Evolutionary conservation across 2,113 vertebrate species (phyloP).

Genomic region (Dromiciops gliroides): DNA sequence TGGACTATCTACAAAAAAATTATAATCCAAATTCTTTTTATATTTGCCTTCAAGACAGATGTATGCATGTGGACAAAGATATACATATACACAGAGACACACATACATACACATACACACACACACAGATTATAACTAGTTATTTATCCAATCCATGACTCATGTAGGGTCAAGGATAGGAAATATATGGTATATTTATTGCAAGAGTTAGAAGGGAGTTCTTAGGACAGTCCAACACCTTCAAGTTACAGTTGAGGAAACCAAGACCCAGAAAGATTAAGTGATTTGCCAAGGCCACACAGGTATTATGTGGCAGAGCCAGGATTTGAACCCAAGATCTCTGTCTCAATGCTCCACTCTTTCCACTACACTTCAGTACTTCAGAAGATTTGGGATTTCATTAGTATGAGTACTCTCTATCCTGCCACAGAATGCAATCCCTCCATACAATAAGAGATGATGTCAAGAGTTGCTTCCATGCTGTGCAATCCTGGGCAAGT

Average conservation of each 20-base stretch:
- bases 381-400: background rate
- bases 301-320: background rate
- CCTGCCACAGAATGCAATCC: background rate
- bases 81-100: background rate
- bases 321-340: background rate
- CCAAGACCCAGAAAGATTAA: background rate
- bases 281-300: background rate
- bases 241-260: background rate
- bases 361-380: background rate
- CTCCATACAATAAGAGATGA: background rate
- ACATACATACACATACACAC: too few species aligned
- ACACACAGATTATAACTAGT: background rate
- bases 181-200: background rate
- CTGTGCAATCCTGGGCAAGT: too few species aligned
- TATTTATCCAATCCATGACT: background rate
- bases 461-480: background rate
- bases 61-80: background rate
- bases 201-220: background rate
- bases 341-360: background rate
- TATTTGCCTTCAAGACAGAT: background rate
- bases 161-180: background rate
- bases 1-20: background rate
- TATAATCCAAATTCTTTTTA: background rate
- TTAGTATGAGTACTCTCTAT: background rate
- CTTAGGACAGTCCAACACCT: background rate